Conservation (phyloP, 2,113 vertebrate genomes). For the Turnix velox region DNA sequence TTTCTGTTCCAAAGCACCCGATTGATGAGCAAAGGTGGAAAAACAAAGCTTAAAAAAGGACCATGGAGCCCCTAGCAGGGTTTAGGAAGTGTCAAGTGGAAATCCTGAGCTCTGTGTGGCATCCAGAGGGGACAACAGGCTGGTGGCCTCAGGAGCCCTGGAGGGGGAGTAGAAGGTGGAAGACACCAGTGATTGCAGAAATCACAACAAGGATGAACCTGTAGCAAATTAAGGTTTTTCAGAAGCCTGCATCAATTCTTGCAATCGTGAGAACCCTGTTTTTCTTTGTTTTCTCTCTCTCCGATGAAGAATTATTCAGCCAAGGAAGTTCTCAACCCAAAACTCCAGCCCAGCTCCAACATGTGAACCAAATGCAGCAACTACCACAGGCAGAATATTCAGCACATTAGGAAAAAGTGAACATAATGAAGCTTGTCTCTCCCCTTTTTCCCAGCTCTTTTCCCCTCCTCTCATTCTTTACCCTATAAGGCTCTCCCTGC, state of each 20-base stretch:
- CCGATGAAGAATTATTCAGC: not conserved
- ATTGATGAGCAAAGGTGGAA: not conserved
- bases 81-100: not conserved
- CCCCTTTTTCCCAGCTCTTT: no score
- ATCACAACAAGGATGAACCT: not conserved
- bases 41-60: not conserved
- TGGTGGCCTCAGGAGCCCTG: not conserved
- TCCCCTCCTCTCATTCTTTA: constrained; percentile 51
- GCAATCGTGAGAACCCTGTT: fast-evolving
- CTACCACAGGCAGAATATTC: not conserved
- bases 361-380: not conserved
- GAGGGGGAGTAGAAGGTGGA: fast-evolving
- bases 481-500: constrained; percentile 49
- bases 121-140: not conserved
- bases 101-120: not conserved
- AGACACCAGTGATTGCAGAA: not conserved
- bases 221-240: not conserved
- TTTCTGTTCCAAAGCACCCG: not conserved
- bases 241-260: not conserved
- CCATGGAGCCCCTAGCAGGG: not conserved
- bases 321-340: not conserved
- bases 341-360: not conserved
- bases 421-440: not conserved
- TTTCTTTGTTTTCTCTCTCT: not conserved
- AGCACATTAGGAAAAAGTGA: not conserved